These are phyloP conservation scores for Streptopelia turtur DNA, from an alignment of 2,797 vertebrate genomes.

Conservation along the genomic window DNA sequence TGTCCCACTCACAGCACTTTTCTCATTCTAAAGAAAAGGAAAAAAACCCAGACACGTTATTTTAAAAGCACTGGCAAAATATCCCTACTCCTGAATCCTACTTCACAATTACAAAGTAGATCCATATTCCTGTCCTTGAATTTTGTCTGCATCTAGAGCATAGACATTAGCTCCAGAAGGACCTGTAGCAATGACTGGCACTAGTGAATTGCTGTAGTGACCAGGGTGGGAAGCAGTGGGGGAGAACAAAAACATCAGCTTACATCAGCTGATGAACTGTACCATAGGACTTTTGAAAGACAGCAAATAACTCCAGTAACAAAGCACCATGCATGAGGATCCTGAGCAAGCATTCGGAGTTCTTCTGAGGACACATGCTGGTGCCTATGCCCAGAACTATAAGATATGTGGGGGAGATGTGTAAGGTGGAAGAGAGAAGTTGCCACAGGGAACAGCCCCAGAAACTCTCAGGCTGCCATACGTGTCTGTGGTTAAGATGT, in stretches of 20 bases:
- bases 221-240: not conserved
- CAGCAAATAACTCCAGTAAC: not conserved
- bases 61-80: not conserved
- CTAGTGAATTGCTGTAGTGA: not conserved
- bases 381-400: not conserved
- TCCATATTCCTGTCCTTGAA: not conserved
- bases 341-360: not conserved
- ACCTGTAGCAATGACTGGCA: fast-evolving
- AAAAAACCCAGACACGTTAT: not conserved
- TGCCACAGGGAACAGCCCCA: not conserved
- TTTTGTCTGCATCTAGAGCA: not conserved
- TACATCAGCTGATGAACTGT: not conserved
- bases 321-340: not conserved
- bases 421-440: not conserved
- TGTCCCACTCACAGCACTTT: not conserved
- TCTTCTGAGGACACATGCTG: not conserved
- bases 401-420: fast-evolving
- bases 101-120: not conserved
- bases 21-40: not conserved
- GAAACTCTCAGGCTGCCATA: not conserved
- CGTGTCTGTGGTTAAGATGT: not conserved
- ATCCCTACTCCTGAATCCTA: not conserved
- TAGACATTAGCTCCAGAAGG: not conserved
- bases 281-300: not conserved
- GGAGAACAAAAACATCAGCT: not conserved